phyloP scores from a whole-genome alignment of 23 tunicate species.

The Ciona savignyi region DNA sequence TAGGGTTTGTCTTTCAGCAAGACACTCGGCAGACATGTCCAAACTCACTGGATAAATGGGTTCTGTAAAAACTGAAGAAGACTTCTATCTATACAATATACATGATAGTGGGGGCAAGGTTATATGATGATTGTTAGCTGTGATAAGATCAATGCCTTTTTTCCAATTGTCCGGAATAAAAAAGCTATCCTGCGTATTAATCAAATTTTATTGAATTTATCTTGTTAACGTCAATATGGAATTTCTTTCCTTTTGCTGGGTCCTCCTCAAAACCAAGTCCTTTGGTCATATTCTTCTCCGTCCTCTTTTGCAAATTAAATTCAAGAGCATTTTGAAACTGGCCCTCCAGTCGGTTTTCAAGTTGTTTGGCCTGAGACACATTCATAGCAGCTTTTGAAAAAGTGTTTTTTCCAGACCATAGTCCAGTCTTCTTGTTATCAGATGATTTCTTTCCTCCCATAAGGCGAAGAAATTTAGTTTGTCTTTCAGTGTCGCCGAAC shows the following conservation, averaged over 20 bases:
- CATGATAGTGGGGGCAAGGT: too few relatives aligned
- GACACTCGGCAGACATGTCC: too few relatives aligned
- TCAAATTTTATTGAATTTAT: constrained; percentile 29
- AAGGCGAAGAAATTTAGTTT: constrained; percentile 25
- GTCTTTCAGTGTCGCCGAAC: neutral
- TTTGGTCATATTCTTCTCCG: constrained; percentile 30
- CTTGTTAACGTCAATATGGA: constrained; percentile 35
- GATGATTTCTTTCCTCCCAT: constrained; percentile 34
- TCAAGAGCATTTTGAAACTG: constrained; percentile 19
- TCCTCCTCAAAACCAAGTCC: constrained; percentile 53
- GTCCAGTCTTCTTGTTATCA: neutral
- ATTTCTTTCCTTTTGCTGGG: constrained; percentile 37
- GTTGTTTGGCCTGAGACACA: constrained; percentile 3
- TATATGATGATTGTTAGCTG: too few relatives aligned
- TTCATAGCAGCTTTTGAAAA: constrained; percentile 25
- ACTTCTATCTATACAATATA: too few relatives aligned
- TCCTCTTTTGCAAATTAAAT: constrained; percentile 45
- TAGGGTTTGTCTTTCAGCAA: too few relatives aligned
- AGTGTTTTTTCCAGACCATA: neutral
- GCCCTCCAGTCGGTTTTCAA: constrained; percentile 9
- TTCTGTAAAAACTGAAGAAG: too few relatives aligned
- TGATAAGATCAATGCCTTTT: too few relatives aligned
- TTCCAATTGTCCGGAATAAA: too few relatives aligned
- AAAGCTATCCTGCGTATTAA: too few relatives aligned
- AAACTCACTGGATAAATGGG: too few relatives aligned